A percentile compares a stretch with the other conserved stretches of the same genome.
Evolutionary conservation across 2,888 invertebrate species (phyloP).

Genomic region (Myopa testacea): DNA sequence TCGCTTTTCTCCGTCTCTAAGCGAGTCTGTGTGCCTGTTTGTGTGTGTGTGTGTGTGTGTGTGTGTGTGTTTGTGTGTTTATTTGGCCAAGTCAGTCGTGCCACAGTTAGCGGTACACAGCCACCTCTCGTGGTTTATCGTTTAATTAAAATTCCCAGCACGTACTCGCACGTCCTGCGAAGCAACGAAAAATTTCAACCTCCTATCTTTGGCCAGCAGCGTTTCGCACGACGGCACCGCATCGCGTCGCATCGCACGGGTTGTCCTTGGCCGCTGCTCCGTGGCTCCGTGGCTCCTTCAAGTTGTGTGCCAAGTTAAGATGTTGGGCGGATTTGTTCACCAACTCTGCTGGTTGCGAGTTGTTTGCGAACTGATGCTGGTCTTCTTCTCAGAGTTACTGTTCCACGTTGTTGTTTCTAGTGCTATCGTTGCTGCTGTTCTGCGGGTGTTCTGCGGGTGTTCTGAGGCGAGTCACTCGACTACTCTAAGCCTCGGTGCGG

Average conservation of each 20-base stretch:
- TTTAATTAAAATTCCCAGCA: slow-evolving; percentile 64
- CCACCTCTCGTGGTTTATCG: slow-evolving; percentile 51
- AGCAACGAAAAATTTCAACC: slow-evolving; percentile 6
- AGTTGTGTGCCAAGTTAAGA: slow-evolving; percentile 18
- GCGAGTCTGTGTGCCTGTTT: neutral
- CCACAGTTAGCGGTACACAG: neutral
- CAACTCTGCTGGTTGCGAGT: neutral
- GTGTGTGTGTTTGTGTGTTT: neutral
- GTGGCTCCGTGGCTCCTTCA: neutral
- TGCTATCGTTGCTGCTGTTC: neutral
- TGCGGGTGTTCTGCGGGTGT: neutral
- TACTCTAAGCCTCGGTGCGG: neutral
- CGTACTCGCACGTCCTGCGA: slow-evolving; percentile 49
- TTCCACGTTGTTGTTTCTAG: neutral
- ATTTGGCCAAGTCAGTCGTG: slow-evolving; percentile 5
- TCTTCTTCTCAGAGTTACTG: neutral
- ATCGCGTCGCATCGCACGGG: slow-evolving; percentile 40
- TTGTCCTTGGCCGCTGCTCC: neutral
- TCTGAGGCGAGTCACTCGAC: neutral
- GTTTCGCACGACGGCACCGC: slow-evolving; percentile 44
- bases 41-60: neutral
- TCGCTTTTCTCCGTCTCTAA: too few species aligned
- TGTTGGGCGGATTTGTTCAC: neutral
- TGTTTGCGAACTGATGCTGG: neutral
- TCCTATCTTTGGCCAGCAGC: slow-evolving; percentile 50